These are phyloP conservation scores for Callinectes sapidus DNA, from an alignment of 2,888 invertebrate species.

Conservation along the genomic window DNA sequence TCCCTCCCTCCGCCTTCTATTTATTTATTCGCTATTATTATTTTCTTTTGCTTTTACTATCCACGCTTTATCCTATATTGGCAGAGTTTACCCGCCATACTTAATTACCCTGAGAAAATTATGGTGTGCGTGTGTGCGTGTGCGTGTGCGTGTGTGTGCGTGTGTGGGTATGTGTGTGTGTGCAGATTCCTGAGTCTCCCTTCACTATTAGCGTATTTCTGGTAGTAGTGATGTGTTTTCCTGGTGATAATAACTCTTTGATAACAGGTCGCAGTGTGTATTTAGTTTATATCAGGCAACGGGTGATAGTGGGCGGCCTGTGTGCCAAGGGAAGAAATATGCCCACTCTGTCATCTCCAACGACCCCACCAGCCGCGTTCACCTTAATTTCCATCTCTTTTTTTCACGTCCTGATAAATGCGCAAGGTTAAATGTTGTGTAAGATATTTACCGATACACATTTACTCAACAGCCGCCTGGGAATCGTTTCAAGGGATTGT, in stretches of 20 bases:
- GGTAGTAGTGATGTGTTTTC: conserved; percentile 17
- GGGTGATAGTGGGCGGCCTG: conserved; percentile 24
- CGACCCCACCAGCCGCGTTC: not conserved
- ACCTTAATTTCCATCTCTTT: not conserved
- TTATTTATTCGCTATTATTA: not conserved
- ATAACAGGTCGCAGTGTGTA: conserved; percentile 24
- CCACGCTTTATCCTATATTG: not conserved
- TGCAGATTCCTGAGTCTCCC: not conserved
- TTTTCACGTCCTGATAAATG: not conserved
- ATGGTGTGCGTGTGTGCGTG: not conserved
- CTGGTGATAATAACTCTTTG: conserved; percentile 19
- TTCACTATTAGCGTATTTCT: conserved; percentile 14
- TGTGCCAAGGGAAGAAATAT: conserved; percentile 27
- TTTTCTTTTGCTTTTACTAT: not conserved
- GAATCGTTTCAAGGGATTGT: not conserved
- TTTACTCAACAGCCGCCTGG: not conserved
- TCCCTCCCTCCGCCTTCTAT: not conserved
- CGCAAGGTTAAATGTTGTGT: not conserved
- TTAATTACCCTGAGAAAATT: not conserved
- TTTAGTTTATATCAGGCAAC: conserved; percentile 31
- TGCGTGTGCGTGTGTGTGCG: too few species aligned
- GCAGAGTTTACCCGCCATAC: not conserved
- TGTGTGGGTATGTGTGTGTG: too few species aligned
- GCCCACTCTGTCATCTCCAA: not conserved
- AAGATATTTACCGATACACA: not conserved